Base-by-base conservation (phyloP, 2,113 vertebrate genomes). In the Chelonoidis abingdonii region DNA sequence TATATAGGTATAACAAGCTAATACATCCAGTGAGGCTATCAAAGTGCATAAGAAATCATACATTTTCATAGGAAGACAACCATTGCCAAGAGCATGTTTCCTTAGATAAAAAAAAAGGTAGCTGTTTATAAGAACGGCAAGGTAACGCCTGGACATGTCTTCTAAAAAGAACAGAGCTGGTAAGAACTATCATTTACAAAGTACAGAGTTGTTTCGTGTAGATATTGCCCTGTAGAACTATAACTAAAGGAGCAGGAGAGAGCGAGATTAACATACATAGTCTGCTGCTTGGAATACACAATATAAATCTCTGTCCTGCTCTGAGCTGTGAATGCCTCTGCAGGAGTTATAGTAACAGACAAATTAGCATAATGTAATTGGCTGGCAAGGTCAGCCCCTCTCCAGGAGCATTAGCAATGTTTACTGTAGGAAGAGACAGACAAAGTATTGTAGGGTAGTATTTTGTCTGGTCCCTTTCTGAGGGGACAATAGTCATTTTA, bases 311-410 rank as follows among this genome's bases (percentile, higher is more conserved):
- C 90, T 93, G 92, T 93, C 89, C 83, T 94, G 93, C 92, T 97
- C 85, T 95, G 92, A 94, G 78, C 47, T 78, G 87, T 95, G 96
- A 96, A 95, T 95, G 97, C 95, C 95, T 97, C 97, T 94, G 93
- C 95, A 91, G 96, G 95, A 97, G 96, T 97, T 95, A 96, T 96
- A 97, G 97, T 93, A 97, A 95, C 95, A 94, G 98, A 96, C 97
- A 97, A 93, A 97, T 98, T 97, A 97, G 97, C 97, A 94, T 98
- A 97, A 97, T 98, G 98, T 97, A 96, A 97, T 97, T 97, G 98
- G 96, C 96, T 97, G 95, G 95, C 96, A 96, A 97, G 97, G 98
- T 98, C 97, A 97, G 94, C 95, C 89, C 93, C 88, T 97, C 92
- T 97, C 94, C 93, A 92, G 89, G 90, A 97, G 93, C 97, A 86